phyloP scores from a whole-genome alignment of 2,797 vertebrate species.

The Natrix natrix region DNA sequence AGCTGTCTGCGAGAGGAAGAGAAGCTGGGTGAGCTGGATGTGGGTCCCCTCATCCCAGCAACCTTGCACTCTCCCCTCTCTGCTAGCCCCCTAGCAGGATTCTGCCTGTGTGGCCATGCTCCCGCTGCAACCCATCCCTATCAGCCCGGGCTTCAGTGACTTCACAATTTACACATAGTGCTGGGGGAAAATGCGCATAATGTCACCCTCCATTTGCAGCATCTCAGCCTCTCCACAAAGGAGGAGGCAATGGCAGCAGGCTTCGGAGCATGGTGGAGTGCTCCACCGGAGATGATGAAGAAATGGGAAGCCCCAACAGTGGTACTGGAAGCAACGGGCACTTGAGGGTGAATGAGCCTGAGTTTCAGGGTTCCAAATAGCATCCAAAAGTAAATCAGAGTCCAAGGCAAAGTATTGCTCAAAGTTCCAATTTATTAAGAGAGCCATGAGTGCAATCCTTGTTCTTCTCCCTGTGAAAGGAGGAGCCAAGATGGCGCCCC shows the following conservation, averaged over 20 bases:
- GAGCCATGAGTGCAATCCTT: too few species aligned
- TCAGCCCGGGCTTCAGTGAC: conserved; percentile 95
- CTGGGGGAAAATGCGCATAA: conserved; percentile 97
- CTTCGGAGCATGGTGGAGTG: background rate
- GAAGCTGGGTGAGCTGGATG: too few species aligned
- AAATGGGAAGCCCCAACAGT: conserved; percentile 25
- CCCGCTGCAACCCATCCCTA: conserved; percentile 76
- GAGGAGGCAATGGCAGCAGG: conserved; percentile 64
- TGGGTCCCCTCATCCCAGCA: too few species aligned
- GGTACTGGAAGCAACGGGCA: conserved; percentile 27
- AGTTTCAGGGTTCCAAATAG: conserved; percentile 21
- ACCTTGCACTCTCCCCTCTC: too few species aligned
- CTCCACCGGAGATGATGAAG: conserved; percentile 27
- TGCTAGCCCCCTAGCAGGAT: conserved; percentile 32
- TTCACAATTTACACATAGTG: conserved; percentile 99
- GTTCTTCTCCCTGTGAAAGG: too few species aligned
- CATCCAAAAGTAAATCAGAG: too few species aligned
- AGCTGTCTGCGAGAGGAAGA: too few species aligned
- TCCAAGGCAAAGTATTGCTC: too few species aligned
- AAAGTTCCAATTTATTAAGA: too few species aligned
- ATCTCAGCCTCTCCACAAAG: conserved; percentile 30
- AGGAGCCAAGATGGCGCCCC: too few species aligned
- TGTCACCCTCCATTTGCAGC: conserved; percentile 77
- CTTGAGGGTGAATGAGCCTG: background rate
- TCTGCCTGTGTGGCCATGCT: conserved; percentile 56